Evolutionary conservation across 2,888 invertebrate species (phyloP).

Genomic region (Acronicta alni): DNA sequence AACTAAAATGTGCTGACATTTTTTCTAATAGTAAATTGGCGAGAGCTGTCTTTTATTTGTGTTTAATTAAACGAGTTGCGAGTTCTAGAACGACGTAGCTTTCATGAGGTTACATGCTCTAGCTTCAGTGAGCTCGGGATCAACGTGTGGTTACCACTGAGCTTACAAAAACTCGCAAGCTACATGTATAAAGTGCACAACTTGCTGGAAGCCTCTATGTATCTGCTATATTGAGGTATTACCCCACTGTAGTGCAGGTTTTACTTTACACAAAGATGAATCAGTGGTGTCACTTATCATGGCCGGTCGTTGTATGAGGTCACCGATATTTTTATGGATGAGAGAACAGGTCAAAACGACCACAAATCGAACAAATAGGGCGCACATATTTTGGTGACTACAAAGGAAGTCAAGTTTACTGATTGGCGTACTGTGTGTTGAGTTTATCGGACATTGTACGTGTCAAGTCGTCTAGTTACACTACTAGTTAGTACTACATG

Average conservation of each 20-base stretch:
- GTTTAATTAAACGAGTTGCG: conserved; percentile 47
- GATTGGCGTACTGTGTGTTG: conserved; percentile 3
- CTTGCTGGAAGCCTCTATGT: neutral
- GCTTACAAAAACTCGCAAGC: conserved; percentile 5
- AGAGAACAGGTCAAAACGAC: conserved; percentile 27
- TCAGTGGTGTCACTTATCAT: conserved; percentile 30
- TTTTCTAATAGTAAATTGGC: conserved; percentile 23
- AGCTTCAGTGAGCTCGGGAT: conserved; percentile 13
- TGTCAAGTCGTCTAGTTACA: neutral
- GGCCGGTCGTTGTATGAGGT: conserved; percentile 40
- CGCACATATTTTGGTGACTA: conserved; percentile 14
- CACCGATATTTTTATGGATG: conserved; percentile 31
- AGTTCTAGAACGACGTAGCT: conserved; percentile 18
- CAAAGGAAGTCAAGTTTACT: conserved; percentile 17
- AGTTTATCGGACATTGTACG: conserved; percentile 8
- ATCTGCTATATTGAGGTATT: neutral
- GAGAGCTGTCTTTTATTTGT: conserved; percentile 28
- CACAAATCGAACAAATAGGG: conserved; percentile 22
- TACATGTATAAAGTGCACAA: neutral
- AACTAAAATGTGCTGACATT: conserved; percentile 18
- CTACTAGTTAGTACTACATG: no score
- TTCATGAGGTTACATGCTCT: conserved; percentile 12
- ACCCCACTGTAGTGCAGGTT: conserved; percentile 16
- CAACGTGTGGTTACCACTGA: conserved; percentile 9
- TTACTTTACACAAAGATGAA: conserved; percentile 32